Evolutionary conservation across 2,797 vertebrate species (phyloP).

Genomic region (Cygnus olor): DNA sequence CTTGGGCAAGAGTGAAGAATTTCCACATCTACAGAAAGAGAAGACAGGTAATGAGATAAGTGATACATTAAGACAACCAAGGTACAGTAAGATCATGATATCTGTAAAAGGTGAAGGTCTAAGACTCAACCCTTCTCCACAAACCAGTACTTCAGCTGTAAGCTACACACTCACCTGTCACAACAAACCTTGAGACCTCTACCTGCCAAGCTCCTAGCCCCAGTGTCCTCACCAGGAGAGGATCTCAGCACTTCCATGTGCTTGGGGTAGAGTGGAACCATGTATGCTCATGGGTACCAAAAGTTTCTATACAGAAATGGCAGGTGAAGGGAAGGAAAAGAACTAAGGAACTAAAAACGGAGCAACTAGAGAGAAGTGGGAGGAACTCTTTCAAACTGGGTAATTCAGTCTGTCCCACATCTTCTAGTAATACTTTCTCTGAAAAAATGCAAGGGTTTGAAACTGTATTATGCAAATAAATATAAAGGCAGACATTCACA

Average conservation of each 20-base stretch:
- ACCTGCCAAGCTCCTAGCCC: background rate
- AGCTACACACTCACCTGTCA: background rate
- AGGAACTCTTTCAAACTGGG: background rate
- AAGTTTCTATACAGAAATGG: background rate
- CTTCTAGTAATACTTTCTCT: background rate
- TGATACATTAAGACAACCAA: background rate
- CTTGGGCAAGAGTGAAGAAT: background rate
- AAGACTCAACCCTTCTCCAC: background rate
- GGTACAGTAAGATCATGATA: background rate
- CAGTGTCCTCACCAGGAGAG: background rate
- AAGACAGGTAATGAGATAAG: background rate
- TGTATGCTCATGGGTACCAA: rapidly evolving
- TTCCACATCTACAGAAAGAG: background rate
- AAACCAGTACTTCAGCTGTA: background rate
- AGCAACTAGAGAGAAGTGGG: background rate
- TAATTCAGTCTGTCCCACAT: background rate
- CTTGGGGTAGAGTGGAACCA: background rate
- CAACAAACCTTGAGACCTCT: background rate
- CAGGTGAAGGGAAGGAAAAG: background rate
- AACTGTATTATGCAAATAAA: background rate
- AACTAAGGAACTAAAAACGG: background rate
- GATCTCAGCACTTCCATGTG: background rate
- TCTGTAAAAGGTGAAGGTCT: background rate
- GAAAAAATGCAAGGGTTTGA: background rate
- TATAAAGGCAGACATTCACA: background rate